These are phyloP conservation scores for Neosilurus mollespiculum DNA, from an alignment of 2,797 vertebrate genomes.

Conservation along the genomic window DNA sequence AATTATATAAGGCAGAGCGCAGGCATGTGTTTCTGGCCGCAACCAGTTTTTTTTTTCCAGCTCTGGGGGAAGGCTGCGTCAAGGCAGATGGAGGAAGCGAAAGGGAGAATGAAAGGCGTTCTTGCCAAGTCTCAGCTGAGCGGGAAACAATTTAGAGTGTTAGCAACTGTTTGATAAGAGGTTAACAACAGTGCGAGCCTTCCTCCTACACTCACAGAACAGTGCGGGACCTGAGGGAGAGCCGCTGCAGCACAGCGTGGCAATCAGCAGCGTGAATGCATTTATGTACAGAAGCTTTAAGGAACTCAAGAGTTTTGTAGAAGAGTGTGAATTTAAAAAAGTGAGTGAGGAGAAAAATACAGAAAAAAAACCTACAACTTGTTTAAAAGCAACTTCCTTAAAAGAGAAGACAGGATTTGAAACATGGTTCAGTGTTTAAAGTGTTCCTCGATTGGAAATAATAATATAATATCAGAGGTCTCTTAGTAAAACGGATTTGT, in stretches of 20 bases:
- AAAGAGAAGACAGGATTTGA: background rate
- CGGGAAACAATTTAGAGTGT: conserved; percentile 58
- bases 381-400: no score
- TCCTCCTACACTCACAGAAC: conserved; percentile 47
- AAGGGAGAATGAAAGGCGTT: conserved; percentile 48
- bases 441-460: background rate
- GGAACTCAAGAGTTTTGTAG: conserved; percentile 16
- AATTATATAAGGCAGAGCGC: conserved; percentile 57
- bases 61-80: conserved; percentile 48
- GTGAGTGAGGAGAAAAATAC: background rate
- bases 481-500: background rate
- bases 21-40: conserved; percentile 52
- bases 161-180: conserved; percentile 57
- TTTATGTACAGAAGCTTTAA: conserved; percentile 45
- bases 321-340: conserved; percentile 38
- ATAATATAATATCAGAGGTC: background rate
- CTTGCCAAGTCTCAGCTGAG: conserved; percentile 55
- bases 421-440: background rate
- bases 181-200: conserved; percentile 58
- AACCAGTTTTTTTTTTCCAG: conserved; percentile 49
- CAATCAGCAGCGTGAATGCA: conserved; percentile 44
- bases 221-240: conserved; percentile 41
- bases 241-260: conserved; percentile 40
- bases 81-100: conserved; percentile 56
- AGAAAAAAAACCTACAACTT: background rate